phyloP scores from a whole-genome alignment of 2,797 vertebrate species.

The Brachyrhaphis roseni region DNA sequence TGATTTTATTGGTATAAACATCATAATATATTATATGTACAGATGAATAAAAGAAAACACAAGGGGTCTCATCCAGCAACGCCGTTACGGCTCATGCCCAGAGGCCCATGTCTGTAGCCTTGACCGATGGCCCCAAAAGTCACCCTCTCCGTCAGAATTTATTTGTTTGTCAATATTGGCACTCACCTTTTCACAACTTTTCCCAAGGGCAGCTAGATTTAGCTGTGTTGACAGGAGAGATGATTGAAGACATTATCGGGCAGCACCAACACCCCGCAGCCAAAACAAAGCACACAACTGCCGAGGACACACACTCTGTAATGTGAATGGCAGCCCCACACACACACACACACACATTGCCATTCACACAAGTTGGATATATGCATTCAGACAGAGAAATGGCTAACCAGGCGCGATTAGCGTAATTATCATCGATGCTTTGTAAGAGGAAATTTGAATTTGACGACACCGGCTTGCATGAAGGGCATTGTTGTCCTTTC shows the following conservation, averaged over 20 bases:
- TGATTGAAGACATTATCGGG: conserved; percentile 87
- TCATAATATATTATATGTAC: conserved; percentile 20
- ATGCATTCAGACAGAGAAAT: conserved; percentile 53
- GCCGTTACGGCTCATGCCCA: conserved; percentile 58
- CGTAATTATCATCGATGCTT: conserved; percentile 62
- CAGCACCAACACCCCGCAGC: conserved; percentile 75
- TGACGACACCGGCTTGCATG: conserved; percentile 29
- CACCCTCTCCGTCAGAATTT: conserved; percentile 78
- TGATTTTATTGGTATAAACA: conserved; percentile 17
- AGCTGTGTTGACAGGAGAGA: conserved; percentile 80
- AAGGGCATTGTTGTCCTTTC: conserved; percentile 43
- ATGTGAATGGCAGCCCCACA: conserved; percentile 64
- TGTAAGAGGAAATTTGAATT: conserved; percentile 48
- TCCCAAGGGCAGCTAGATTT: conserved; percentile 85
- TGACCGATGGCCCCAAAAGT: conserved; percentile 78
- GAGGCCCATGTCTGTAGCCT: conserved; percentile 68
- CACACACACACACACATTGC: conserved; percentile 20
- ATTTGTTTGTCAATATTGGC: conserved; percentile 86
- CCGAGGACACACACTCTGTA: conserved; percentile 44
- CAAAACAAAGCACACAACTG: conserved; percentile 73
- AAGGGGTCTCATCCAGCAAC: conserved; percentile 55
- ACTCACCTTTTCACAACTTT: conserved; percentile 84
- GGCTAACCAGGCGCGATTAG: conserved; percentile 52
- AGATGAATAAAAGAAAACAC: conserved; percentile 43
- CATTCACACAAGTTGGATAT: conserved; percentile 44